phyloP scores from a whole-genome alignment of 2,888 invertebrate genomes.

The Parapristionchus giblindavisi region DNA sequence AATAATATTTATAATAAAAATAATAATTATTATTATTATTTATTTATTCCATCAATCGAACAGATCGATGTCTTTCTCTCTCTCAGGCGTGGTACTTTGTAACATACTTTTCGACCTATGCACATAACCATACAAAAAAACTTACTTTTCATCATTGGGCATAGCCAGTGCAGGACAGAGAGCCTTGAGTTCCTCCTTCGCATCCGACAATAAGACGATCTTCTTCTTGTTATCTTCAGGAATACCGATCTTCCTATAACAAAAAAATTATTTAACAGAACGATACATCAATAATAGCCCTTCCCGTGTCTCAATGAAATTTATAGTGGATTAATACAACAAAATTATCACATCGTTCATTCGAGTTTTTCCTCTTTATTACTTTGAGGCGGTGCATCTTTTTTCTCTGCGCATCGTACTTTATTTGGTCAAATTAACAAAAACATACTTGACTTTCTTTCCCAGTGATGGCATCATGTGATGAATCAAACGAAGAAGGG shows the following conservation, averaged over 20 bases:
- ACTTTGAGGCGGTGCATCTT: no score
- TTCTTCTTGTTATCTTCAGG: conserved; percentile 46
- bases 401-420: no score
- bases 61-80: background rate
- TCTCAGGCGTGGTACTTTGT: no score
- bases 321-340: no score
- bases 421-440: background rate
- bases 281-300: no score
- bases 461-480: conserved; percentile 81
- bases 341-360: no score
- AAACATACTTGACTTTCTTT: conserved; percentile 52
- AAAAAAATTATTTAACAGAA: no score
- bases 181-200: conserved; percentile 66
- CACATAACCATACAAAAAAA: background rate
- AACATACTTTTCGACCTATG: background rate
- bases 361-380: no score
- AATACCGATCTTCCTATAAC: no score
- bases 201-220: conserved; percentile 65
- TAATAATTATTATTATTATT: no score
- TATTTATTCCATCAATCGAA: background rate
- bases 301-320: no score
- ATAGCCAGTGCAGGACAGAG: conserved; percentile 71
- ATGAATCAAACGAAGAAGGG: conserved; percentile 90
- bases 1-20: no score
- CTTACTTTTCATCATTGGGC: conserved; percentile 70